Evolutionary conservation across 2,797 vertebrate species (phyloP).

Genomic region (Ataeniobius toweri): DNA sequence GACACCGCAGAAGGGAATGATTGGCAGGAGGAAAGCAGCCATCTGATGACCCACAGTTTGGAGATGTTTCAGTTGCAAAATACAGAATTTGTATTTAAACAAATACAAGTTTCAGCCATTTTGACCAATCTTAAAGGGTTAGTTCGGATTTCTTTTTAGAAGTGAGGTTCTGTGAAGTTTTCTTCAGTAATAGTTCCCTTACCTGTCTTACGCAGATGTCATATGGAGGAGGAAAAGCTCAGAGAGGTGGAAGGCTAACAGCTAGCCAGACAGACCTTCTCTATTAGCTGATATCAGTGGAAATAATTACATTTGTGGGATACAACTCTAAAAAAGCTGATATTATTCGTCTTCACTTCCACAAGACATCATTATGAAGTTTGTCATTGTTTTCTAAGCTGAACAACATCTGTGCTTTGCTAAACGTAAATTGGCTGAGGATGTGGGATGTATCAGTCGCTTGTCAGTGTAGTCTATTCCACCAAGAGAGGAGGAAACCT

Average conservation of each 20-base stretch:
- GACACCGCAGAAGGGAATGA: slow-evolving; percentile 69
- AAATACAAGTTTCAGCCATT: slow-evolving; percentile 31
- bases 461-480: not conserved
- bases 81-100: slow-evolving; percentile 29
- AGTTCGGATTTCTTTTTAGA: not conserved
- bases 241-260: not conserved
- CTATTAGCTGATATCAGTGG: not conserved
- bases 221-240: not conserved
- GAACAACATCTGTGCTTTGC: not conserved
- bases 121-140: slow-evolving; percentile 14
- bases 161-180: slow-evolving; percentile 7
- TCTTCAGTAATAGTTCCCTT: not conserved
- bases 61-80: slow-evolving; percentile 28
- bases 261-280: not conserved
- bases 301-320: not conserved
- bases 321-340: not conserved
- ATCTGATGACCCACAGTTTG: slow-evolving; percentile 65
- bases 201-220: not conserved
- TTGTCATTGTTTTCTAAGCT: not conserved
- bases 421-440: not conserved
- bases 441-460: not conserved
- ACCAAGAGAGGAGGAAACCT: not conserved
- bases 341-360: not conserved
- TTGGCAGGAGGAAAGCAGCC: slow-evolving; percentile 69
- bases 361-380: not conserved